phyloP scores from a whole-genome alignment of 1,140 invertebrate species.

The Steinernema khuongi region DNA sequence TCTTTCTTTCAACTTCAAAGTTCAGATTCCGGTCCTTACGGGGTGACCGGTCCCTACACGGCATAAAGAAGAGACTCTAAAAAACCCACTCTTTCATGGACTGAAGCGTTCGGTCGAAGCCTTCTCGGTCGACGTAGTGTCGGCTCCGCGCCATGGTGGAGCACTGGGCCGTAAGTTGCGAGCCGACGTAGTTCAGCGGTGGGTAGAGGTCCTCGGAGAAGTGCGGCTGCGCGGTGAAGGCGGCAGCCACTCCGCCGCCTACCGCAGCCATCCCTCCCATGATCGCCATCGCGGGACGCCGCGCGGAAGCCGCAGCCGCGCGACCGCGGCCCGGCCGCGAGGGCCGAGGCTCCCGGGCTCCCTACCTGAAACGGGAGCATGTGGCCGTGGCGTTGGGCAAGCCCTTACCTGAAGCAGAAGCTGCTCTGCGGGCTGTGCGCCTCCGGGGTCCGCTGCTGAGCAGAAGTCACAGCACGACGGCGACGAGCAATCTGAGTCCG shows the following conservation, averaged over 20 bases:
- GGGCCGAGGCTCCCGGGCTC: not conserved
- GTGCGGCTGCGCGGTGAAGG: not conserved
- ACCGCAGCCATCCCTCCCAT: not conserved
- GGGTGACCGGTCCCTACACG: too few relatives aligned
- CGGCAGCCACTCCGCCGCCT: not conserved
- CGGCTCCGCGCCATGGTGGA: not conserved
- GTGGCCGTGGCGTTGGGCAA: too few relatives aligned
- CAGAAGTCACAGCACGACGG: not conserved
- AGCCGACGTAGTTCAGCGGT: not conserved
- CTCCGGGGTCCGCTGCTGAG: too few relatives aligned
- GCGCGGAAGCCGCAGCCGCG: slow-evolving; percentile 2
- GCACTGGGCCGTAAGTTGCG: not conserved
- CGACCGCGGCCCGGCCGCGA: slow-evolving; percentile 10
- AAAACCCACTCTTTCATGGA: not conserved
- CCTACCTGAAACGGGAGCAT: not conserved
- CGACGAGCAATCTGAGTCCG: not conserved
- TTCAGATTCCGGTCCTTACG: too few relatives aligned
- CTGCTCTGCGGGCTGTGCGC: too few relatives aligned
- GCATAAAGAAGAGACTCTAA: not conserved
- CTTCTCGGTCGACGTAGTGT: not conserved
- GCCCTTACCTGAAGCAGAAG: not conserved
- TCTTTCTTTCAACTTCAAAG: too few relatives aligned
- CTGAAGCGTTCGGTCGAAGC: not conserved
- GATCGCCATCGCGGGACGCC: not conserved
- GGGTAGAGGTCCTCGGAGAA: not conserved